These are phyloP conservation scores for Brotogeris chrysoptera DNA, from an alignment of 2,797 vertebrate species.

Conservation along the genomic window DNA sequence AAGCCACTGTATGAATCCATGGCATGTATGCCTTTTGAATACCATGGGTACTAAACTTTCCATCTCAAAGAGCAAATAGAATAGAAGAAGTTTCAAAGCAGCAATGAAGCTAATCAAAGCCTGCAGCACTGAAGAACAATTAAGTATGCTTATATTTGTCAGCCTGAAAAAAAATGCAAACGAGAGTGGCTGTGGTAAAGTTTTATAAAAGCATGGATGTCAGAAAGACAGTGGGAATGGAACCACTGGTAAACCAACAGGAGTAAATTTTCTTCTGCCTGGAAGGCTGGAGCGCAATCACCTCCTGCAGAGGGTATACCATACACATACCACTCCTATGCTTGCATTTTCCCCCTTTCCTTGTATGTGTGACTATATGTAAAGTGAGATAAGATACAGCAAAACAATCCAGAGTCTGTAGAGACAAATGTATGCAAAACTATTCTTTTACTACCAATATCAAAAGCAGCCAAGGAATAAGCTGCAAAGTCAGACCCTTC, in stretches of 20 bases:
- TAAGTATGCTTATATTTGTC: not conserved
- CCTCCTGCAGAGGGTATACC: accelerated
- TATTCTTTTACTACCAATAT: not conserved
- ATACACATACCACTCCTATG: not conserved
- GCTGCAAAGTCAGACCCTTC: not conserved
- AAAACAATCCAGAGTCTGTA: not conserved
- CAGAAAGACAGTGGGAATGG: not conserved
- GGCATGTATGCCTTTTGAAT: not conserved
- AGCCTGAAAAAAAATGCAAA: not conserved
- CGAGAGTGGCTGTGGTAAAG: not conserved
- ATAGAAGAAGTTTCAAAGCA: not conserved
- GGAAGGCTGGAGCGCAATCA: not conserved
- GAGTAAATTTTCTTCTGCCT: not conserved
- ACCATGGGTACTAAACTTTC: not conserved
- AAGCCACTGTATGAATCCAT: not conserved
- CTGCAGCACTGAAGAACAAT: not conserved
- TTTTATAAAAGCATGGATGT: not conserved
- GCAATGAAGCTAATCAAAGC: not conserved
- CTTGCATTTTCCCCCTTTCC: not conserved
- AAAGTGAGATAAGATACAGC: not conserved
- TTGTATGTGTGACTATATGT: accelerated
- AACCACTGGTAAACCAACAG: not conserved
- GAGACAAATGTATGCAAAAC: not conserved
- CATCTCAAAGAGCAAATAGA: not conserved
- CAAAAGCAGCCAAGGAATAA: not conserved